phyloP scores from a whole-genome alignment of 2,797 vertebrate genomes.

The Mareca penelope region DNA sequence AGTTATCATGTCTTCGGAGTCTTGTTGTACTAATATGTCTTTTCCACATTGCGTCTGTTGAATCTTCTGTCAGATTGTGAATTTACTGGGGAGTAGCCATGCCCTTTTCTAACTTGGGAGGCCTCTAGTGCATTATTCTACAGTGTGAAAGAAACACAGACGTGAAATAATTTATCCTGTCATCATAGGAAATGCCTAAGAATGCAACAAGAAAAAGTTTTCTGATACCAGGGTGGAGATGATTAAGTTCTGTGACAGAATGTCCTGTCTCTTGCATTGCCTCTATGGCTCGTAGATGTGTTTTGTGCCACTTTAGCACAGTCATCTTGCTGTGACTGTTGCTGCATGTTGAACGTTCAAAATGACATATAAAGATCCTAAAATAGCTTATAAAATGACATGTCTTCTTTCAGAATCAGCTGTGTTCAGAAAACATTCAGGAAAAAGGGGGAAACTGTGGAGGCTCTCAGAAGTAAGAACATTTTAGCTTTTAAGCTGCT shows the following conservation, averaged over 20 bases:
- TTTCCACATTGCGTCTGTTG: accelerated
- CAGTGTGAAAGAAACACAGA: not conserved
- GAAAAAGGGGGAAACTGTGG: constrained; percentile 87
- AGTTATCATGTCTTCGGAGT: not conserved
- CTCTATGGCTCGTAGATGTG: accelerated
- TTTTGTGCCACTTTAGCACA: not conserved
- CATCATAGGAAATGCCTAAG: not conserved
- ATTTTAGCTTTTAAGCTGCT: constrained; percentile 21
- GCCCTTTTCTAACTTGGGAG: not conserved
- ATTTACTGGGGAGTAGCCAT: not conserved
- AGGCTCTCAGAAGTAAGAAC: constrained; percentile 90
- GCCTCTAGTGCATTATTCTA: not conserved
- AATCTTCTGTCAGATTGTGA: not conserved
- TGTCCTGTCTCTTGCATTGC: not conserved
- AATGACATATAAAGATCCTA: not conserved
- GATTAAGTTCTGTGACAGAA: not conserved
- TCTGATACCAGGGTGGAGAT: not conserved
- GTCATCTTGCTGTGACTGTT: not conserved
- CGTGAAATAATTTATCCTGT: not conserved
- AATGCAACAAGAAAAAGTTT: not conserved
- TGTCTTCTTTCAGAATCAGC: constrained; percentile 85
- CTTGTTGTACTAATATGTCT: not conserved
- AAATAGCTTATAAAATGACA: not conserved
- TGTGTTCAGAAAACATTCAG: constrained; percentile 91
- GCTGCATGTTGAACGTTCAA: not conserved